phyloP scores from a whole-genome alignment of 2,797 vertebrate species.

The Triplophysa bombifrons region DNA sequence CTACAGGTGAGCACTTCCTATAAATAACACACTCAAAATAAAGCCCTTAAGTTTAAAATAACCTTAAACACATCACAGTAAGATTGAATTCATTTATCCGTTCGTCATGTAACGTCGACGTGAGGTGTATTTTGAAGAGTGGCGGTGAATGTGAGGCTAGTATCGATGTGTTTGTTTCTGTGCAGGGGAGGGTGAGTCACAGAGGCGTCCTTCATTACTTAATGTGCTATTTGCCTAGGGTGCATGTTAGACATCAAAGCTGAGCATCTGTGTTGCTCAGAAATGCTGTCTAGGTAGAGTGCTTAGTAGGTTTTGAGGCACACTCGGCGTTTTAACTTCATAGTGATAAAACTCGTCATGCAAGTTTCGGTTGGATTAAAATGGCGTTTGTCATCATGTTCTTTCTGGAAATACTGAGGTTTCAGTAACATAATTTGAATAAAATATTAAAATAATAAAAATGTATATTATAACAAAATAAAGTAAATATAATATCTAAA shows the following conservation, averaged over 20 bases:
- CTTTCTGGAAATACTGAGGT: not conserved
- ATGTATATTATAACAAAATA: too few relatives aligned
- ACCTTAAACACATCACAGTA: not conserved
- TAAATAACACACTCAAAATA: not conserved
- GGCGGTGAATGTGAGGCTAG: not conserved
- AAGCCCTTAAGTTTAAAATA: not conserved
- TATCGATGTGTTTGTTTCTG: slow-evolving; percentile 24
- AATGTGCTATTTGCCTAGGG: not conserved
- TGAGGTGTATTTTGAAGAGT: not conserved
- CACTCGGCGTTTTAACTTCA: not conserved
- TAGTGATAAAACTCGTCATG: slow-evolving; percentile 15
- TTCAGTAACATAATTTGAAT: too few relatives aligned
- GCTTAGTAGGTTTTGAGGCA: not conserved
- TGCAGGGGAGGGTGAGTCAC: not conserved
- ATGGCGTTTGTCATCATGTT: slow-evolving; percentile 3
- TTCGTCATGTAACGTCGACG: not conserved
- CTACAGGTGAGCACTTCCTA: slow-evolving; percentile 36
- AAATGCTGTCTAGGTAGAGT: not conserved
- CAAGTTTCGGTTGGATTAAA: slow-evolving; percentile 37
- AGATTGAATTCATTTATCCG: not conserved
- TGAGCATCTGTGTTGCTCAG: too few relatives aligned
- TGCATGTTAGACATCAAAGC: not conserved
- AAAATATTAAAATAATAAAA: too few relatives aligned
- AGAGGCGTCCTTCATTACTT: not conserved
- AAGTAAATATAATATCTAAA: too few relatives aligned